Percentiles rank a stretch among this genome's conserved stretches.
phyloP scores from a whole-genome alignment of 2,888 invertebrate species.

The Tipula unca region DNA sequence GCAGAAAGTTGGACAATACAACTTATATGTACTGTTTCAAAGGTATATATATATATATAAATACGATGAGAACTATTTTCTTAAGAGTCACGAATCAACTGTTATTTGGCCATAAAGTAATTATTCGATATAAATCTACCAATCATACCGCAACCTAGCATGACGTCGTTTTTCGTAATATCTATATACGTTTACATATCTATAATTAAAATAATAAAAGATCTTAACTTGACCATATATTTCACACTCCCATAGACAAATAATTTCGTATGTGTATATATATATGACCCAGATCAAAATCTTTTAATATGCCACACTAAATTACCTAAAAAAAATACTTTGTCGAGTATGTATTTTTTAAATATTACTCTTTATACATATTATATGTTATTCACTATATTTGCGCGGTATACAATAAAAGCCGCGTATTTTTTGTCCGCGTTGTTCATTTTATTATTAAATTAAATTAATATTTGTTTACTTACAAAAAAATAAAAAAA shows the following conservation, averaged over 20 bases:
- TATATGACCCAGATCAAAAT: not conserved
- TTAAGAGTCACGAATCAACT: not conserved
- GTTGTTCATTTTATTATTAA: not conserved
- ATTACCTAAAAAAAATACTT: not conserved
- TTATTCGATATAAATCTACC: not conserved
- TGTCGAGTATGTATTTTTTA: not conserved
- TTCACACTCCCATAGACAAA: not conserved
- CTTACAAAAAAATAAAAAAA: not conserved
- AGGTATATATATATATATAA: not conserved
- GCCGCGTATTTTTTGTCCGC: not conserved
- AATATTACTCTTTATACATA: not conserved
- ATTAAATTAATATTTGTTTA: constrained; percentile 14
- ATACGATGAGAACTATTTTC: not conserved
- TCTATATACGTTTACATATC: no score
- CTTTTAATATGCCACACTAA: not conserved
- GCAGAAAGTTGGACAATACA: not conserved
- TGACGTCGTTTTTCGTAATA: not conserved
- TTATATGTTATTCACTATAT: not conserved
- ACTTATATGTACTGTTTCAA: not conserved
- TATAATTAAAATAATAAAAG: not conserved
- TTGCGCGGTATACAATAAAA: not conserved
- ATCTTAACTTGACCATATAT: not conserved
- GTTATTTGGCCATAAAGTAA: not conserved
- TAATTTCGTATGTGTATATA: not conserved
- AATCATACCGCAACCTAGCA: not conserved